These are phyloP conservation scores for Sebastiscus tertius DNA, from an alignment of 2,797 vertebrate species.

Conservation along the genomic window DNA sequence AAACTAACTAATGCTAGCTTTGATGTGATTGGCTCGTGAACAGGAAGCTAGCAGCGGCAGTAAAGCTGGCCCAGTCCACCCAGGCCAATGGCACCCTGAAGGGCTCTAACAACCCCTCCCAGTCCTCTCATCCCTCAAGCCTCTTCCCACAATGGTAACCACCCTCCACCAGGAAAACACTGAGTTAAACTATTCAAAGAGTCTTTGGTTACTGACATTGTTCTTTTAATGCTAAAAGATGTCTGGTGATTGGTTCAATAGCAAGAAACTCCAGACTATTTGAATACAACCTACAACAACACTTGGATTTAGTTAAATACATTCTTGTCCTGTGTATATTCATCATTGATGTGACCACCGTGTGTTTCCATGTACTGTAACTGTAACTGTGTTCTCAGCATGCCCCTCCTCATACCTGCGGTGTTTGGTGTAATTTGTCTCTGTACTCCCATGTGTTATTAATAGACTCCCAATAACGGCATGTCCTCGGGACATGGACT, in stretches of 20 bases:
- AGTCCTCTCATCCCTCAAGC: constrained; percentile 90
- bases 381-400: constrained; percentile 71
- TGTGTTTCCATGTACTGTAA: constrained; percentile 51
- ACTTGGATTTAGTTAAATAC: constrained; percentile 21
- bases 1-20: constrained; percentile 75
- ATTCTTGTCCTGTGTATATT: constrained; percentile 51
- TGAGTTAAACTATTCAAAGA: constrained; percentile 20
- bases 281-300: constrained; percentile 7
- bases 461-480: constrained; percentile 39
- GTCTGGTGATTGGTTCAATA: constrained; percentile 32
- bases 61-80: constrained; percentile 96
- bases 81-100: constrained; percentile 97
- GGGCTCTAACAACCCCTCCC: constrained; percentile 90
- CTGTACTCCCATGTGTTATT: constrained; percentile 41
- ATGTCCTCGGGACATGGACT: constrained; percentile 33
- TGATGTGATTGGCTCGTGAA: constrained; percentile 85
- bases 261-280: not conserved
- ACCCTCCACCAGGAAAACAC: constrained; percentile 59
- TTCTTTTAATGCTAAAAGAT: constrained; percentile 25
- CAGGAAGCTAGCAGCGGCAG: constrained; percentile 98
- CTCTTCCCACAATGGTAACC: constrained; percentile 96
- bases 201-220: constrained; percentile 23
- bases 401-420: constrained; percentile 61
- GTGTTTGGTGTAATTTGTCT: constrained; percentile 63
- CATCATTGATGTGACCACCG: constrained; percentile 59